These are phyloP conservation scores for Acromyrmex echinatior DNA, from an alignment of 1,140 invertebrate genomes.

Conservation along the genomic window DNA sequence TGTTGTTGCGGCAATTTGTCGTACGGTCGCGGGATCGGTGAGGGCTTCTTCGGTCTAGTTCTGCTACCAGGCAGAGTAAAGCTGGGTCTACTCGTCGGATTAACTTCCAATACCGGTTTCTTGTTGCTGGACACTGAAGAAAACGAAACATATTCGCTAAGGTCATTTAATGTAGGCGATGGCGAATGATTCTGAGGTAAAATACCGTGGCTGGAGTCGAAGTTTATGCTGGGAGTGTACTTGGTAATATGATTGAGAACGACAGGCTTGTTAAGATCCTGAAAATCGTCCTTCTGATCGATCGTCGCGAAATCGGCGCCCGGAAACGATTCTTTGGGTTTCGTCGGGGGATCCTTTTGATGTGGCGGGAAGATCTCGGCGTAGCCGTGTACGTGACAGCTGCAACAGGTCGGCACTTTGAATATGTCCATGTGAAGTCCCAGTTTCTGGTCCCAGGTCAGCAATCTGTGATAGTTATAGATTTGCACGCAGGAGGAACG, in stretches of 20 bases:
- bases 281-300: constrained; percentile 78
- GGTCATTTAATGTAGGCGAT: not conserved
- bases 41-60: constrained; percentile 79
- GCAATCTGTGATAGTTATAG: constrained; percentile 94
- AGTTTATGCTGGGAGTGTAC: constrained; percentile 61
- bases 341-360: constrained; percentile 81
- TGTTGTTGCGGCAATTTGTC: constrained; percentile 85
- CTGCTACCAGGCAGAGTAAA: constrained; percentile 66
- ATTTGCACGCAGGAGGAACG: constrained; percentile 94
- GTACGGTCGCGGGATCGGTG: constrained; percentile 77
- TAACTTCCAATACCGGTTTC: constrained; percentile 75
- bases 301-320: constrained; percentile 81
- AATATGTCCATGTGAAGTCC: constrained; percentile 96
- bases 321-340: constrained; percentile 82
- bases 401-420: constrained; percentile 94
- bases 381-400: constrained; percentile 93
- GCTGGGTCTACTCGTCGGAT: constrained; percentile 75
- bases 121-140: constrained; percentile 74
- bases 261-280: constrained; percentile 62
- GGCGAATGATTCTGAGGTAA: not conserved
- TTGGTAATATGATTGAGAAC: constrained; percentile 73
- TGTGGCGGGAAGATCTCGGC: constrained; percentile 89
- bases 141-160: not conserved
- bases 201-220: constrained; percentile 73
- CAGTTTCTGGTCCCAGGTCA: constrained; percentile 93